These are phyloP conservation scores for Cetonia aurata DNA, from an alignment of 2,888 invertebrate species.

Conservation along the genomic window DNA sequence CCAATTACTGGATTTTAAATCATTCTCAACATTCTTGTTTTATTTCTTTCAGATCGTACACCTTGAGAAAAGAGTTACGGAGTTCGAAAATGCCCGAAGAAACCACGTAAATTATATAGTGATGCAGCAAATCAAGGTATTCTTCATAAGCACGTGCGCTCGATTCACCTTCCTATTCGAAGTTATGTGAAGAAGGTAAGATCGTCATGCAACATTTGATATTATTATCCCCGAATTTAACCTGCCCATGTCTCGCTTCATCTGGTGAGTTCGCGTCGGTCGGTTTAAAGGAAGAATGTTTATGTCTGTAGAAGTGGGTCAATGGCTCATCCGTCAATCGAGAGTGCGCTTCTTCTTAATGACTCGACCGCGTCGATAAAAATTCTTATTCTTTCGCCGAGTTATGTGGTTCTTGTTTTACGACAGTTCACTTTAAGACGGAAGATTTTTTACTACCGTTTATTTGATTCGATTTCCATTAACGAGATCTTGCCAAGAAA, in stretches of 20 bases:
- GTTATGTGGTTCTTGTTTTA: slow-evolving; percentile 7
- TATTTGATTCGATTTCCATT: slow-evolving; percentile 26
- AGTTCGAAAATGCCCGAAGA: slow-evolving; percentile 11
- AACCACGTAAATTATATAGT: neutral
- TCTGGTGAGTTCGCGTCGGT: slow-evolving; percentile 4
- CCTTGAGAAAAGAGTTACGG: too few species aligned
- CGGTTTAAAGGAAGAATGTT: slow-evolving; percentile 24
- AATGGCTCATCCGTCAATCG: slow-evolving; percentile 24
- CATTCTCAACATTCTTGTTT: neutral
- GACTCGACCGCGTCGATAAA: neutral
- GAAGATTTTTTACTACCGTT: slow-evolving; percentile 1
- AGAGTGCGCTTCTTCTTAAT: slow-evolving; percentile 7
- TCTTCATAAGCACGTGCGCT: slow-evolving; percentile 6
- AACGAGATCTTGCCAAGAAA: slow-evolving; percentile 13
- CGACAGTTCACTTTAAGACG: neutral
- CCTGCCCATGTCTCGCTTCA: neutral
- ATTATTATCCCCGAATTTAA: slow-evolving; percentile 12
- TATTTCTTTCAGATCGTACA: neutral
- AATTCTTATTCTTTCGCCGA: slow-evolving; percentile 16
- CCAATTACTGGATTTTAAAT: too few species aligned
- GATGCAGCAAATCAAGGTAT: slow-evolving; percentile 21
- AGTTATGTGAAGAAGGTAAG: slow-evolving; percentile 40
- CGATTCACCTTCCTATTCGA: slow-evolving; percentile 24
- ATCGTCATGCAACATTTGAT: neutral
- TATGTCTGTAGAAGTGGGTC: slow-evolving; percentile 27